Evolutionary conservation across 2,113 vertebrate genomes (phyloP).

Genomic region (Clarias gariepinus): DNA sequence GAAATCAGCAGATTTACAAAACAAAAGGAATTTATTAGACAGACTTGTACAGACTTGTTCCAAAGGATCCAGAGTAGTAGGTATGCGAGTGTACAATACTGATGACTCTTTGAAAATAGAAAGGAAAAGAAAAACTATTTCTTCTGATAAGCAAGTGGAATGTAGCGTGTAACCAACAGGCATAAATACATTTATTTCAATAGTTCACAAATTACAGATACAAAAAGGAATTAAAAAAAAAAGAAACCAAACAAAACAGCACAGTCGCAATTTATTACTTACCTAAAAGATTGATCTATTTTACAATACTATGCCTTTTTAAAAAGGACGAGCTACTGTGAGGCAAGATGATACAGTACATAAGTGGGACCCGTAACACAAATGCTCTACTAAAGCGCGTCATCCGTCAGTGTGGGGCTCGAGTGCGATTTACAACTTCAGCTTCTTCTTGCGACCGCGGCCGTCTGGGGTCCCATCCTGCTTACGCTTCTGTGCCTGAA

Average conservation of each 20-base stretch:
- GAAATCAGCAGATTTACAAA: conserved; percentile 36
- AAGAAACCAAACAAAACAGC: conserved; percentile 73
- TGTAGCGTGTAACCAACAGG: conserved; percentile 78
- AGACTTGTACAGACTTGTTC: conserved; percentile 49
- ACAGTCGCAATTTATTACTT: conserved; percentile 83
- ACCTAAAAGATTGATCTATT: conserved; percentile 81
- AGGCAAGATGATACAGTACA: conserved; percentile 84
- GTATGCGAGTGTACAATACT: conserved; percentile 57
- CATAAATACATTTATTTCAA: conserved; percentile 80
- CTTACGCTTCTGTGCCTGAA: conserved; percentile 92
- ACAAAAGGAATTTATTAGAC: conserved; percentile 70
- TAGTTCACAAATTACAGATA: conserved; percentile 85
- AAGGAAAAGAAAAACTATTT: conserved; percentile 54
- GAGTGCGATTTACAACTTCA: conserved; percentile 86
- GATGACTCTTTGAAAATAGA: conserved; percentile 57
- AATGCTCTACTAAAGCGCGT: conserved; percentile 48
- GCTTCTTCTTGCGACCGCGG: conserved; percentile 92
- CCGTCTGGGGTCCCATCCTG: conserved; percentile 90
- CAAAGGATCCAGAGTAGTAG: conserved; percentile 53
- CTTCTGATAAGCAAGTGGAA: conserved; percentile 70
- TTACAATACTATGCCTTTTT: conserved; percentile 70
- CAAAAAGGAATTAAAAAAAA: conserved; percentile 50
- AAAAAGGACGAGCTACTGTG: conserved; percentile 78
- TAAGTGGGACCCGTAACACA: conserved; percentile 87
- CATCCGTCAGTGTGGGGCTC: conserved; percentile 25